Percentiles rank a stretch among this genome's conserved stretches.
Conservation (phyloP, 2,113 vertebrate genomes). For the Agapornis roseicollis region DNA sequence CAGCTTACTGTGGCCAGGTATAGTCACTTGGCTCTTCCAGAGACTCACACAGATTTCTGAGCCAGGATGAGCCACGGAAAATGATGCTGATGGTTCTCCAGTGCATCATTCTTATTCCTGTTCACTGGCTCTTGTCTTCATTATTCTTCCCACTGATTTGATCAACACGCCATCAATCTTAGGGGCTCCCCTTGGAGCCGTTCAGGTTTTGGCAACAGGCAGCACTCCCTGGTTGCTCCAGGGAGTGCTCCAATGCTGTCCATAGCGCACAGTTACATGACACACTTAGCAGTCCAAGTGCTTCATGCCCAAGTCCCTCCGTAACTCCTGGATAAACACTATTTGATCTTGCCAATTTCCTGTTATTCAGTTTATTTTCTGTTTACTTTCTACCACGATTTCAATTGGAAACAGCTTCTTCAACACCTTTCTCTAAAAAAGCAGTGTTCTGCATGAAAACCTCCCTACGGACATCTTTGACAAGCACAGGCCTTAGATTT, state of each 20-base stretch:
- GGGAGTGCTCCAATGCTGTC: fast-evolving
- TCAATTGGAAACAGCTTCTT: not conserved
- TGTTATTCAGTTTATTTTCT: not conserved
- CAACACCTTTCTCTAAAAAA: not conserved
- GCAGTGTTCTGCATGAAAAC: not conserved
- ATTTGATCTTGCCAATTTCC: not conserved
- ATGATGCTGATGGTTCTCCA: not conserved
- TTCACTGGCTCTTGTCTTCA: not conserved
- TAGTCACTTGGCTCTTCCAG: not conserved
- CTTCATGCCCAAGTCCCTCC: not conserved
- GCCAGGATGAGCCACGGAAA: not conserved
- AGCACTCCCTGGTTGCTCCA: fast-evolving
- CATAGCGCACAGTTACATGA: fast-evolving
- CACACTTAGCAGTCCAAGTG: not conserved
- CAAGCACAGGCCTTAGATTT: fast-evolving
- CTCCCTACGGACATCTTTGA: no score
- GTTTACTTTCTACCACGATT: not conserved
- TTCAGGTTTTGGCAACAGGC: not conserved
- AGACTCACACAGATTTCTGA: not conserved
- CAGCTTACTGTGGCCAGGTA: not conserved
- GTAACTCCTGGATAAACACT: not conserved
- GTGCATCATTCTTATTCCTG: not conserved
- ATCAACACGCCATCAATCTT: fast-evolving
- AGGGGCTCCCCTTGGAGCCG: not conserved
- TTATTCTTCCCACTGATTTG: not conserved